Conservation (phyloP, 2,797 vertebrate genomes). For the Catostomus latipinnis region DNA sequence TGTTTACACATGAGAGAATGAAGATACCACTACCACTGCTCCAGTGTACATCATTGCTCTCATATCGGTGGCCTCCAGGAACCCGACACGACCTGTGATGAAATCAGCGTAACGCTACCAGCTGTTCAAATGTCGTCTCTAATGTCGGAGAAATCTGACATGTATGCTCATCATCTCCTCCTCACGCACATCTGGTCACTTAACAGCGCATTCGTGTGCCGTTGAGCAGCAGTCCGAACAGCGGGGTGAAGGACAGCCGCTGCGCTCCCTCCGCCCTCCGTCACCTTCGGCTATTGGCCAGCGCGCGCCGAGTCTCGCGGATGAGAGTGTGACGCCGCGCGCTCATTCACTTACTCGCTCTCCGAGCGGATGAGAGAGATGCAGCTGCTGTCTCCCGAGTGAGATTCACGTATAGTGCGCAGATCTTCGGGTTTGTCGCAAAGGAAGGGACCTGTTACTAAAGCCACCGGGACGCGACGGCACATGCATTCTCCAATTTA, state of each 20-base stretch:
- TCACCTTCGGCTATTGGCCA: constrained; percentile 52
- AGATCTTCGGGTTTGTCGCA: constrained; percentile 49
- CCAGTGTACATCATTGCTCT: neutral
- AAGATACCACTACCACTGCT: neutral
- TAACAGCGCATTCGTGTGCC: constrained; percentile 11
- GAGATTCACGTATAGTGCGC: constrained; percentile 41
- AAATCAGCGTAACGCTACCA: constrained; percentile 35
- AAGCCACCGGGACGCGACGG: constrained; percentile 43
- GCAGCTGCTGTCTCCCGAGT: constrained; percentile 47
- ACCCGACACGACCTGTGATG: constrained; percentile 12
- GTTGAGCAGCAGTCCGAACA: constrained; percentile 4
- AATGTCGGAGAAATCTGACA: constrained; percentile 39
- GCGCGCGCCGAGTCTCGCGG: constrained; percentile 57
- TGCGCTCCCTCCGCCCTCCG: constrained; percentile 43
- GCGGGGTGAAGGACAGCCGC: constrained; percentile 34
- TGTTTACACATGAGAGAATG: neutral
- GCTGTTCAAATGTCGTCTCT: constrained; percentile 49
- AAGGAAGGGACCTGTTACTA: constrained; percentile 55
- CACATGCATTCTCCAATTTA: constrained; percentile 70
- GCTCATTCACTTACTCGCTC: constrained; percentile 51
- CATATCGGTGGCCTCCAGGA: constrained; percentile 19
- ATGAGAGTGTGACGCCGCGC: constrained; percentile 54
- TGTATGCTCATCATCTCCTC: constrained; percentile 27
- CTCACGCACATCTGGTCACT: constrained; percentile 40
- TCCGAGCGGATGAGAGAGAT: constrained; percentile 64